Percentiles rank a stretch among this genome's conserved stretches.
These are phyloP conservation scores for Mionectes olivaceus DNA, from an alignment of 2,797 vertebrate genomes.

Conservation along the genomic window DNA sequence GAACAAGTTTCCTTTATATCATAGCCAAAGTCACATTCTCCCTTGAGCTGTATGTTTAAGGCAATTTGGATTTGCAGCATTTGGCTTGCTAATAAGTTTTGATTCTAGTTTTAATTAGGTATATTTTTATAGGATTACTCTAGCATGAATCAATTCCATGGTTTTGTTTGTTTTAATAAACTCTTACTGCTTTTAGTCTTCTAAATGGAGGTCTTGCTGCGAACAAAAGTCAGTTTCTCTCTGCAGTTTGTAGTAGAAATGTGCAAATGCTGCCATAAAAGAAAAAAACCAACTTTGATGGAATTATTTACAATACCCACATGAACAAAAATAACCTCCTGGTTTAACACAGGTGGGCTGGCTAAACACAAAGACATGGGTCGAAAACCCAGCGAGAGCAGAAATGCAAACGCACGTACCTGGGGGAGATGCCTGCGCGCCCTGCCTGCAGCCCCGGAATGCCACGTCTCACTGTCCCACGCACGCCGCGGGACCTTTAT, in stretches of 20 bases:
- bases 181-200: background rate
- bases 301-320: background rate
- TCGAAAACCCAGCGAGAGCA: background rate
- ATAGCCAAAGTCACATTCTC: background rate
- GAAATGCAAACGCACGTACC: constrained; percentile 44
- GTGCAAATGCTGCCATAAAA: background rate
- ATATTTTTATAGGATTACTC: background rate
- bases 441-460: background rate
- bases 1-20: background rate
- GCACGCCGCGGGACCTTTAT: constrained; percentile 3
- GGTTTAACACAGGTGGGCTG: background rate
- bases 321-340: background rate
- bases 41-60: background rate
- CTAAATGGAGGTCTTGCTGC: background rate
- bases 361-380: background rate
- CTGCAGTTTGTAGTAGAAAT: background rate
- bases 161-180: constrained; percentile 19
- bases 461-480: constrained; percentile 65
- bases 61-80: background rate
- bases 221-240: background rate
- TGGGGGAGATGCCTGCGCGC: background rate
- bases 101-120: constrained; percentile 7
- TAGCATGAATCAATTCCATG: background rate
- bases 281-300: background rate
- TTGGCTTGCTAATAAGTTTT: constrained; percentile 6